Evolutionary conservation across 2,113 vertebrate species (phyloP), one percentile per base, ranked within the genome.

Genomic region (Noctilio leporinus): DNA sequence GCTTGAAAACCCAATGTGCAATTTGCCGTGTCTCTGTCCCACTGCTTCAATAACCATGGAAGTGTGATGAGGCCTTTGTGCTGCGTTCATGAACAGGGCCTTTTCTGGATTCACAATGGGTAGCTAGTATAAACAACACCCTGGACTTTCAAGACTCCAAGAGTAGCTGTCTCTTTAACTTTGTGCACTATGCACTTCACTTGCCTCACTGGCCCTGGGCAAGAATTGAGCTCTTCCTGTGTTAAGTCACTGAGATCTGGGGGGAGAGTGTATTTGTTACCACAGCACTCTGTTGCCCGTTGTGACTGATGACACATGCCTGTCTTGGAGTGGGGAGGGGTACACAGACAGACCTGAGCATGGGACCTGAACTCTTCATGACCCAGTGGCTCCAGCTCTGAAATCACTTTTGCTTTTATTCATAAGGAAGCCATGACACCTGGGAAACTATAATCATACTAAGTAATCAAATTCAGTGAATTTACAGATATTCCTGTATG

Each of bases 321-420:
- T 62, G 22, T 10, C 17, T 24, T 14, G 16, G 51, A 77, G 7
- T 75, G 15, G 64, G 47, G 55, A 86, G 17, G 86, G 59, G 22
- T 75, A 24, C 35, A 30, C 1, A 85, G 43, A 11, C 4, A 78
- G 30, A 95, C 26, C 82, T 7, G 4, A 78, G 43, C 7, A 47
- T 49, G 38, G 40, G 38, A 10, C 28, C 51, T 55, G 15, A 76
- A 55, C 22, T 73, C 94, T 86, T 57, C 19, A 24, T 64, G 45
- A 47, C 9, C 49, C 86, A 75, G 51, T 86, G 35, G n/a, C 26
- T 70, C 26, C 38, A 65, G 20, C 38, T 89, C 24, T 47, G 43
- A 88, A 93, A 94, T 80, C 19, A 81, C 22, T 75, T 92, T 53
- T 55, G 59, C 26, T 95, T 92, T 85, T 51, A 49, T 89, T 92